Percentiles rank a stretch among this genome's conserved stretches.
These are phyloP conservation scores for Malurus elegans DNA, from an alignment of 2,113 vertebrate genomes.

Conservation along the genomic window DNA sequence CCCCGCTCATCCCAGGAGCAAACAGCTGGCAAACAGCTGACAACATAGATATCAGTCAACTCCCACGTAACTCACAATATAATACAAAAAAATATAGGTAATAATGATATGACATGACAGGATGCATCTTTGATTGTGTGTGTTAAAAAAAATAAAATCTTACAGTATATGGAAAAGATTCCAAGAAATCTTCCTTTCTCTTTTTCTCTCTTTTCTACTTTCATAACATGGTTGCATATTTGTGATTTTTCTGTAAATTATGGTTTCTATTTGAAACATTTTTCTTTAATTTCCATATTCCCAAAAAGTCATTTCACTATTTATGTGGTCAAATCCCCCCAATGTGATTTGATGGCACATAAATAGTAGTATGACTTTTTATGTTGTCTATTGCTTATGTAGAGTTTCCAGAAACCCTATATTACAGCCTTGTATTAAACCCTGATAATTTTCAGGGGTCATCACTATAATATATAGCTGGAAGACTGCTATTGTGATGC, in stretches of 20 bases:
- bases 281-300: constrained; percentile 72
- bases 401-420: constrained; percentile 61
- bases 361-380: constrained; percentile 66
- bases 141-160: not conserved
- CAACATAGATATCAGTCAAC: constrained; percentile 55
- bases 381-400: constrained; percentile 55
- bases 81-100: constrained; percentile 50
- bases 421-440: constrained; percentile 41
- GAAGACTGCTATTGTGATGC: constrained; percentile 61
- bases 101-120: constrained; percentile 56
- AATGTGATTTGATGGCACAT: constrained; percentile 65
- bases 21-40: constrained; percentile 64
- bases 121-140: constrained; percentile 12
- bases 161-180: not conserved
- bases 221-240: constrained; percentile 26
- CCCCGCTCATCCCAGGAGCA: constrained; percentile 27
- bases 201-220: not conserved
- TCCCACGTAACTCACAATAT: constrained; percentile 42
- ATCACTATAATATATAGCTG: constrained; percentile 49
- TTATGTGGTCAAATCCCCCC: constrained; percentile 61
- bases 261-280: constrained; percentile 67
- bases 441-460: constrained; percentile 56
- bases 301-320: constrained; percentile 69
- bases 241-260: constrained; percentile 68
- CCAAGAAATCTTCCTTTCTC: constrained; percentile 1